Evolutionary conservation across 2,113 vertebrate species (phyloP), one percentile per base, ranked within the genome.

Genomic region (Microtus pennsylvanicus): DNA sequence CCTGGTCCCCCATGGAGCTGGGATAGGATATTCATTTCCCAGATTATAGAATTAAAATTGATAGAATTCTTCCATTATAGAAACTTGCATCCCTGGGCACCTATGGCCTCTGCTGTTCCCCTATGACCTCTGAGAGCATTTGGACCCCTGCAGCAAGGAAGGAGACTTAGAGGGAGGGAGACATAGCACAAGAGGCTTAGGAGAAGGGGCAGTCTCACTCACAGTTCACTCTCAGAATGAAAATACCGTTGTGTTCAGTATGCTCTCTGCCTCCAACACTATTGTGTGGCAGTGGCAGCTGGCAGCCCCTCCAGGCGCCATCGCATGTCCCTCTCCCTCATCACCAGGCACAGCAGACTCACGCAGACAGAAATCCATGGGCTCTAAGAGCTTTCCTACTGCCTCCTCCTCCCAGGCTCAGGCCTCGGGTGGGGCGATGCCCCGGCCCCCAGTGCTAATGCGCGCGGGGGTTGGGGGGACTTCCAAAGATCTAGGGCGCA

Each of bases 181-280:
- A 33, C 26, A 22, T 24, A 42, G 28, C 2, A 67, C 30, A 55
- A n/a, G 45, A 24, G 55, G 35, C 52, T 96, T 86, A 95, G 58
- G 83, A 97, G 95, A 61, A 38, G 92, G 17, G 12, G 16, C 95
- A 67, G 70, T 92, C 67, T 75, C 10, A 0, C 50, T 96, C 35
- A 8, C 2, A 28, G 91, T 90, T 96, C 82, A 86, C 91, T 97
- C 93, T 96, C 77, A 50, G 87, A 89, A 97, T 83, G 93, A 97
- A 98, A 98, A 97, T 89, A 89, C 61, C 35, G 22, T 93, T 95
- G 10, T 87, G 52, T 95, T 97, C 90, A 33, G 93, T 95, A 11
- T 89, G 50, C 94, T 97, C 90, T 97, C 86, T 92, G 92, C 78
- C 88, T 42, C 45, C 50, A 89, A 72, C 22, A 90, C 90, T 12